Conservation (phyloP, 2,113 vertebrate species). For the Sciurus niger region DNA sequence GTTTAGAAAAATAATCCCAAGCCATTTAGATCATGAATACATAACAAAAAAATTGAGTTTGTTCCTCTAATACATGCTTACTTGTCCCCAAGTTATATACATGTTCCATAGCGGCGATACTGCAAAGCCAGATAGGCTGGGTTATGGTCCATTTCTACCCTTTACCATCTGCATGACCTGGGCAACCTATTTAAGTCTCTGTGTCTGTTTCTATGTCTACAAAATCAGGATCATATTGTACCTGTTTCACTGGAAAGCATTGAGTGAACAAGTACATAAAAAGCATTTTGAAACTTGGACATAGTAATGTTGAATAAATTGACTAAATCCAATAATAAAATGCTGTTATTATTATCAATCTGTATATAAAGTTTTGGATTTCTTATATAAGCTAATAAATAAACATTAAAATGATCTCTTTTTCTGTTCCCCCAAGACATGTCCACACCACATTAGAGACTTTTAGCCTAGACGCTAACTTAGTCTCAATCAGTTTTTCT, state of each 20-base stretch:
- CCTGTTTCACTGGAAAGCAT: background rate
- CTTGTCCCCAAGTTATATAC: background rate
- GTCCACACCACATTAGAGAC: background rate
- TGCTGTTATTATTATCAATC: background rate
- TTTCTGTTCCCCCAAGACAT: background rate
- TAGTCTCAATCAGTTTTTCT: background rate
- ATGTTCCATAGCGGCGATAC: background rate
- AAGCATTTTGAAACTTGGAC: background rate
- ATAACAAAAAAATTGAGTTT: background rate
- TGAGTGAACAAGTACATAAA: background rate
- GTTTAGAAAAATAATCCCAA: background rate
- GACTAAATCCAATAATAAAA: slow-evolving; percentile 56
- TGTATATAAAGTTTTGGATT: background rate
- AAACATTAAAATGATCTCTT: background rate
- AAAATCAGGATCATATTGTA: background rate
- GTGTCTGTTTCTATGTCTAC: background rate
- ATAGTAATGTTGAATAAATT: slow-evolving; percentile 6
- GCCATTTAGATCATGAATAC: background rate
- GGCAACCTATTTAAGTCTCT: background rate
- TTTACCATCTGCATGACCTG: background rate
- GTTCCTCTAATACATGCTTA: background rate
- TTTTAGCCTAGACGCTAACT: background rate
- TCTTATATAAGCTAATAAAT: slow-evolving; percentile 13
- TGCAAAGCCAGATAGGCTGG: background rate
- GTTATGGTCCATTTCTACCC: background rate